Conservation (phyloP, 2,113 vertebrate genomes). For the Serilophus lunatus region DNA sequence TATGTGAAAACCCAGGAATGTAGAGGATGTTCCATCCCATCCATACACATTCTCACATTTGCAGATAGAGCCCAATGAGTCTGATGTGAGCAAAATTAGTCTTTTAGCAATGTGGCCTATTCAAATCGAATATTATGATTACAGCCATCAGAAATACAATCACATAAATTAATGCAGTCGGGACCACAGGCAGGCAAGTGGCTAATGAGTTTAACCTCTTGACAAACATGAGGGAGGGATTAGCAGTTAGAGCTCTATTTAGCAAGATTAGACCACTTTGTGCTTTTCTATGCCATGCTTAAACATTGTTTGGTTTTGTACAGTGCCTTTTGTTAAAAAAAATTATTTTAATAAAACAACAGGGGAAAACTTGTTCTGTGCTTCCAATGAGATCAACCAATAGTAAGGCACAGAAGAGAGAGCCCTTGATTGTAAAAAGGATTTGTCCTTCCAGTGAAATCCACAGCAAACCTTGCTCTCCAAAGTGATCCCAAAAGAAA, state of each 20-base stretch:
- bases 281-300: background rate
- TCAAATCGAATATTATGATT: background rate
- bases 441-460: background rate
- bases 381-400: background rate
- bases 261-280: background rate
- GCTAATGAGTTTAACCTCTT: constrained; percentile 58
- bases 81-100: background rate
- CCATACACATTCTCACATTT: background rate
- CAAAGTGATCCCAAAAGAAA: background rate
- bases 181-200: background rate
- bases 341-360: background rate
- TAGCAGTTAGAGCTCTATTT: background rate
- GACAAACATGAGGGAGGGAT: background rate
- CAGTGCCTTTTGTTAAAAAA: background rate
- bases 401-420: background rate
- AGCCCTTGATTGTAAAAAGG: background rate
- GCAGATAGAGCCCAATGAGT: background rate
- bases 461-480: background rate
- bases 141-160: constrained; percentile 12
- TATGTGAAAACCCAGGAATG: accelerated
- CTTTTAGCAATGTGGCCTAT: background rate
- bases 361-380: background rate
- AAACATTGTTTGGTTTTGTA: background rate
- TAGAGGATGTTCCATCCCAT: background rate
- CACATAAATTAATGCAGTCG: background rate